Conservation (phyloP, 2,797 vertebrate species). For the Malurus splendens region DNA sequence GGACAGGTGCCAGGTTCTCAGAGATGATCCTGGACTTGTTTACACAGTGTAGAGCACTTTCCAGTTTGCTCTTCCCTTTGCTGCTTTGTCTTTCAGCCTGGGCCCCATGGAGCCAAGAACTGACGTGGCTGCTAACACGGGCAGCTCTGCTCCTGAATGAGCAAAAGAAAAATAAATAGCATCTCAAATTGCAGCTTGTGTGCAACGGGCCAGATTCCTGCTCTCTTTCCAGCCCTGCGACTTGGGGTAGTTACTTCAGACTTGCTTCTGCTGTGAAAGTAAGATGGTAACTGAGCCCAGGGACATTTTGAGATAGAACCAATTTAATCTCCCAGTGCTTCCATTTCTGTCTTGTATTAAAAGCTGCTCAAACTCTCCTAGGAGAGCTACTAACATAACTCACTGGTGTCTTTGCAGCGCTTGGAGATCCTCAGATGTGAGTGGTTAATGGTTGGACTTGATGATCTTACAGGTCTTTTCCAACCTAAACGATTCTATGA, state of each 20-base stretch:
- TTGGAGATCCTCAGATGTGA: constrained; percentile 24
- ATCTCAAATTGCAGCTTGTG: constrained; percentile 38
- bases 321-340: neutral
- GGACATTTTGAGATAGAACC: neutral
- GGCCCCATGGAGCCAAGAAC: neutral
- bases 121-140: neutral
- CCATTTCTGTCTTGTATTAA: constrained; percentile 4
- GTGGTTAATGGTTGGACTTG: neutral
- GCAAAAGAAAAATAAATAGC: constrained; percentile 39
- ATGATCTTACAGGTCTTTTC: constrained; percentile 16
- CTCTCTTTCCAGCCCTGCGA: neutral
- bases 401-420: neutral
- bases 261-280: neutral
- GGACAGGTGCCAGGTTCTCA: neutral
- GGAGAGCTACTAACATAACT: constrained; percentile 13
- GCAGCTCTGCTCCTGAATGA: constrained; percentile 34
- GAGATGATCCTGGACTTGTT: neutral
- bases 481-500: constrained; percentile 5
- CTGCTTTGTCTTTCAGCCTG: neutral
- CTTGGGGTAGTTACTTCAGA: neutral
- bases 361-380: neutral
- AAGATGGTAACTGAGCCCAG: neutral
- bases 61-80: neutral
- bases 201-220: neutral
- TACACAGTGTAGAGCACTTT: neutral